phyloP scores from a whole-genome alignment of 2,888 invertebrate species.

The Chrysotoxum bicinctum region DNA sequence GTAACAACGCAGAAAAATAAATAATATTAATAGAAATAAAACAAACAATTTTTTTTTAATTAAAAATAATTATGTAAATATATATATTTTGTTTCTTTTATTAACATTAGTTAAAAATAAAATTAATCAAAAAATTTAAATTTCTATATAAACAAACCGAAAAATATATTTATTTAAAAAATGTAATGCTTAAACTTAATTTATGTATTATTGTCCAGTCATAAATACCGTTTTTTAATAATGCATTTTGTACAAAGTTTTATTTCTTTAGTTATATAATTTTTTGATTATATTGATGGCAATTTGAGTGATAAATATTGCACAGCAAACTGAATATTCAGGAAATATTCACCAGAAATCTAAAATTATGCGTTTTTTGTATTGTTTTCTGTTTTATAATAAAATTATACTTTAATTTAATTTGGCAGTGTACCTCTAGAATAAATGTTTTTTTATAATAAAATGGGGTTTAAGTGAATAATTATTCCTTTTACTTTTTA shows the following conservation, averaged over 20 bases:
- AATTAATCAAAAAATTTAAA: constrained; percentile 38
- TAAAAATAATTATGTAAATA: constrained; percentile 53
- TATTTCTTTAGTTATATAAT: not conserved
- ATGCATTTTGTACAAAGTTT: not conserved
- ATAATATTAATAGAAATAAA: constrained; percentile 47
- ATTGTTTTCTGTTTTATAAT: not conserved
- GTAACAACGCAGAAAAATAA: not conserved
- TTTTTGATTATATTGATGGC: not conserved
- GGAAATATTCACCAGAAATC: not conserved
- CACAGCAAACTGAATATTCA: not conserved
- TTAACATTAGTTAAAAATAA: constrained; percentile 49
- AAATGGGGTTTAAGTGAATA: not conserved
- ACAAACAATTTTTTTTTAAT: constrained; percentile 32
- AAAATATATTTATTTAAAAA: constrained; percentile 7
- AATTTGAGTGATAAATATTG: not conserved
- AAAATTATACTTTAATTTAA: not conserved
- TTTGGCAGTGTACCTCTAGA: constrained; percentile 3
- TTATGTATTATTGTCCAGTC: constrained; percentile 3
- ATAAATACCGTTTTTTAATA: constrained; percentile 25
- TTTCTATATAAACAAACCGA: constrained; percentile 56
- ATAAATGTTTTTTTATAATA: not conserved
- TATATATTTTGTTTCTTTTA: constrained; percentile 39
- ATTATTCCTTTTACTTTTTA: too few relatives aligned
- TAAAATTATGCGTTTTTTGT: too few relatives aligned
- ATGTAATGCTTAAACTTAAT: constrained; percentile 29